Conservation (phyloP, 2,888 invertebrate genomes). For the Macropis europaea region DNA sequence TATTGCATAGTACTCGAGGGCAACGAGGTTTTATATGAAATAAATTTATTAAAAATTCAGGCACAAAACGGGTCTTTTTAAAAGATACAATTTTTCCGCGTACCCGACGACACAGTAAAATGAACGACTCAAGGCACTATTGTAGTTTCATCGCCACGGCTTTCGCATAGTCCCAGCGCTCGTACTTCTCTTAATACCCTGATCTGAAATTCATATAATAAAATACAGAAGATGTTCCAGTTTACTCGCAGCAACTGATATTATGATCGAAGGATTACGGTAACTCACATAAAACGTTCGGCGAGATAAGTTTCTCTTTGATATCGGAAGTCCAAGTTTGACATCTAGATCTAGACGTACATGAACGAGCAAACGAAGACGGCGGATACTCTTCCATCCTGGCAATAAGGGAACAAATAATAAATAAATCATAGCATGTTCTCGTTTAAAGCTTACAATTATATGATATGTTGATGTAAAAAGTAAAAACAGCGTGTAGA, state of each 20-base stretch:
- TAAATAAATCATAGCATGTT: not conserved
- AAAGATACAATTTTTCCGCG: conserved; percentile 19
- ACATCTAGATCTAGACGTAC: conserved; percentile 71
- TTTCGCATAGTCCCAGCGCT: conserved; percentile 77
- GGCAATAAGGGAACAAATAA: conserved; percentile 1
- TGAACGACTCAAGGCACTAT: conserved; percentile 44
- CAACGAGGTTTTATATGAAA: conserved; percentile 47
- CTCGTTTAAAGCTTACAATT: not conserved
- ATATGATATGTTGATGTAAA: not conserved
- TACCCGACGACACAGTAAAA: conserved; percentile 7
- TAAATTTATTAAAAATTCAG: conserved; percentile 57
- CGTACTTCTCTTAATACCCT: conserved; percentile 77
- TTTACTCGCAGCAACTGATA: not conserved
- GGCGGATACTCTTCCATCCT: conserved; percentile 55
- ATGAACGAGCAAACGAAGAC: conserved; percentile 63
- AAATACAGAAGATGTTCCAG: not conserved
- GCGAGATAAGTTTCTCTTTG: conserved; percentile 71
- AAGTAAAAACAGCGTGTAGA: not conserved
- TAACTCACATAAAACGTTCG: conserved; percentile 70
- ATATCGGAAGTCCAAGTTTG: conserved; percentile 77
- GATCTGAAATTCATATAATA: conserved; percentile 66
- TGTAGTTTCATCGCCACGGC: conserved; percentile 73
- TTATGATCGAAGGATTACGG: not conserved
- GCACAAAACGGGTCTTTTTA: conserved; percentile 45
- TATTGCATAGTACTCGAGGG: no score